Evolutionary conservation across 37 sponge, comb jelly and placozoan genomes (phyloP).

Genomic region (Hormiphora californensis): DNA sequence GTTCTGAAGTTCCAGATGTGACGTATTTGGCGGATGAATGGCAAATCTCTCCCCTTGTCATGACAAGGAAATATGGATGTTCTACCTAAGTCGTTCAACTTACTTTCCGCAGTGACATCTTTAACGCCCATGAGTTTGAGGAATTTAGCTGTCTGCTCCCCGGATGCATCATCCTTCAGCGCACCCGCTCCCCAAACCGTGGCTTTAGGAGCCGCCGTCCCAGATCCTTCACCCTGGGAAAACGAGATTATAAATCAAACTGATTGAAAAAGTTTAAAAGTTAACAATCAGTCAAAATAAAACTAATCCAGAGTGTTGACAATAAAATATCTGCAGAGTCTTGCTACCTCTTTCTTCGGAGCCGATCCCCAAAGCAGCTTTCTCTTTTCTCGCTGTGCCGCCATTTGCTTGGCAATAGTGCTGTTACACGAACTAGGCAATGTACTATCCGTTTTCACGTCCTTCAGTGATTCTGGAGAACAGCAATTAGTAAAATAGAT

Average conservation of each 20-base stretch:
- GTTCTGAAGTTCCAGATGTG: background rate
- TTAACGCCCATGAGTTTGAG: slow-evolving; percentile 31
- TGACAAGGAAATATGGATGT: no score
- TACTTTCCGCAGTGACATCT: slow-evolving; percentile 17
- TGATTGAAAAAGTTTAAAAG: no score
- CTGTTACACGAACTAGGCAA: slow-evolving; percentile 9
- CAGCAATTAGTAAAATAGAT: no score
- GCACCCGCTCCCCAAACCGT: background rate
- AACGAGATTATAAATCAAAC: no score
- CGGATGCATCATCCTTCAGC: background rate
- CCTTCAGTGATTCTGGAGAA: slow-evolving; percentile 26
- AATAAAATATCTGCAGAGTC: no score
- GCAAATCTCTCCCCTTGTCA: no score
- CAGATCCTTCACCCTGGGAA: background rate
- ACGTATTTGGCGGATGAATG: background rate
- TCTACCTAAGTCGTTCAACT: no score
- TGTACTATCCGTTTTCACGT: slow-evolving; percentile 16
- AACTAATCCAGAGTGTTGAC: no score
- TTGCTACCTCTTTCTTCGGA: slow-evolving; percentile 42
- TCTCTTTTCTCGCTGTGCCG: slow-evolving; percentile 30
- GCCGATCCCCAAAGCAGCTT: slow-evolving; percentile 48
- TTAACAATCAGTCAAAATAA: no score
- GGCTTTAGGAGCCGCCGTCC: no score
- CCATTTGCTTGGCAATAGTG: slow-evolving; percentile 42
- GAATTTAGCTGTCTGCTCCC: slow-evolving; percentile 15